A percentile compares a stretch with the other conserved stretches of the same genome.
Conservation (phyloP, 2,797 vertebrate species). For the Falco concolor region DNA sequence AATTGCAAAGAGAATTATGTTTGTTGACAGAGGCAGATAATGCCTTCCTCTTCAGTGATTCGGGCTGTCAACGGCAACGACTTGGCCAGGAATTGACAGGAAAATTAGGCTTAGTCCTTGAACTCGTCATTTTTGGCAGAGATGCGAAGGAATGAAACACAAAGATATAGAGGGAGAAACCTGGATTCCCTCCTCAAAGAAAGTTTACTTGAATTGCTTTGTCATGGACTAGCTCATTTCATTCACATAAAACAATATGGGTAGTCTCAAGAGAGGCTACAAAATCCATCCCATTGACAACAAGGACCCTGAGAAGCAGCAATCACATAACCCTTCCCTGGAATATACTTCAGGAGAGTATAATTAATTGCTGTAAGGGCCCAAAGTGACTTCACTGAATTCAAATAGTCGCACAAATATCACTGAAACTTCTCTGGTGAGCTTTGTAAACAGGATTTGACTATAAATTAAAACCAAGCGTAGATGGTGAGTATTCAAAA, state of each 20-base stretch:
- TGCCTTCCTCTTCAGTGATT: background rate
- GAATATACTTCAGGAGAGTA: background rate
- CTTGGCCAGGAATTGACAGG: background rate
- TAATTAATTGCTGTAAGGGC: background rate
- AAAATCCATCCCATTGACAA: background rate
- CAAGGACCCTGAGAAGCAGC: background rate
- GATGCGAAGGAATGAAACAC: background rate
- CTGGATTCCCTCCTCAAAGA: background rate
- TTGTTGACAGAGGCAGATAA: constrained; percentile 32
- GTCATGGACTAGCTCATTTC: background rate
- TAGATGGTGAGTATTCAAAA: background rate
- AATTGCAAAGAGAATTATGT: background rate
- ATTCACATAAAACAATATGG: background rate
- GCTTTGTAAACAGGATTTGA: background rate
- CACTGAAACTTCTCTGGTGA: background rate
- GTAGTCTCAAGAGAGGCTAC: background rate
- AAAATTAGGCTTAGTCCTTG: background rate
- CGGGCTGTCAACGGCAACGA: background rate
- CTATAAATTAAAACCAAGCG: background rate
- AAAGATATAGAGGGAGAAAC: background rate
- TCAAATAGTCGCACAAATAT: background rate
- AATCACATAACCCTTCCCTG: background rate
- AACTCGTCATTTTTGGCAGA: constrained; percentile 5
- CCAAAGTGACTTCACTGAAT: background rate
- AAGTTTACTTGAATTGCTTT: constrained; percentile 2